Base-by-base conservation (phyloP, 2,888 invertebrate genomes). In the Halocaridina rubra region DNA sequence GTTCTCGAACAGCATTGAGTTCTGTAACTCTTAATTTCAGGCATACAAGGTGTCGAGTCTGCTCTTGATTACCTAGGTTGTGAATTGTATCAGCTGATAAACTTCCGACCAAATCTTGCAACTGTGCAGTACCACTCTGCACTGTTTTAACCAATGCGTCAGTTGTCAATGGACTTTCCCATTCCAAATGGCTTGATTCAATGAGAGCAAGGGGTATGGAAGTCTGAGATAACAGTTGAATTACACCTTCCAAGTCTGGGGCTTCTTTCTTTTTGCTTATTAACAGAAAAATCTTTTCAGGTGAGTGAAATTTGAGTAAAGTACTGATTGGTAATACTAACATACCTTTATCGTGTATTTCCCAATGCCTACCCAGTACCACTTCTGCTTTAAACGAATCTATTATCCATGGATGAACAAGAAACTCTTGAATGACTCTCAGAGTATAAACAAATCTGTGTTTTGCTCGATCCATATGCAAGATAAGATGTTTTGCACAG, bases 71-170 rank as follows among this genome's bases (percentile, higher is more conserved):
- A n/a, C 72, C 39, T 33, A 81, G 59, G 22, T 57, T 29, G 8
- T 59, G 39, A 19, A 87, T 80, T 3, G 71, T 75, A 0, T 22
- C 10, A n/a, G 30, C 22, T 16, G 59, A 76, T 24, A 87, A 46
- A 29, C 85, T 85, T 3, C 87, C 87, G 19, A 87, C 64, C 13
- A 87, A 82, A 32, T 87, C 87, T 16, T 87, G 67, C 24, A 87
- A 67, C 5, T 33, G 39, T 3, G 33, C 29, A 2, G 16, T 64
- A 30, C 53, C 61, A 8, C 39, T 59, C 57, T 81, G 61, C 24
- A 85, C 33, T 7, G 61, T 74, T 1, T 10, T 10, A 1, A 87
- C n/a, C n/a, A 87, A 30, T 22, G 22, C 46, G 22, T 87, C 85
- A 8, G 72, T 79, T 10, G 69, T 79, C 7, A 39, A 57, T 2